Conservation (phyloP, 2,113 vertebrate species). For the Microtus montanus region DNA sequence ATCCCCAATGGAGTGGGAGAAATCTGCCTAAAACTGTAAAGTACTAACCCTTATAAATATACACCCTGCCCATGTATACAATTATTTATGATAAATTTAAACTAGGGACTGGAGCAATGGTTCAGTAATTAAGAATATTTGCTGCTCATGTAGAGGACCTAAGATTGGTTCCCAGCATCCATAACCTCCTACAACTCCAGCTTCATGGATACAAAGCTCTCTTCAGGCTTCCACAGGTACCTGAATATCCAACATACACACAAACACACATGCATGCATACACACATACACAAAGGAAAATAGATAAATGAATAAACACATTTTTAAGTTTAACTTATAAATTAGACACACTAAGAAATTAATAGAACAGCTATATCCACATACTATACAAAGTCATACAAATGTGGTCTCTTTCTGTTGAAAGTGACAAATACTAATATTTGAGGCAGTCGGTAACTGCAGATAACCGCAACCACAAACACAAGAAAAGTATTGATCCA, state of each 20-base stretch:
- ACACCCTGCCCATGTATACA: background rate
- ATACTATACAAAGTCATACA: background rate
- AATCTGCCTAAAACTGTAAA: background rate
- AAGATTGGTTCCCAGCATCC: background rate
- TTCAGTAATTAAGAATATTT: background rate
- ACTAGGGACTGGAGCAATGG: background rate
- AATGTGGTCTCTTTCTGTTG: background rate
- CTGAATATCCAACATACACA: background rate
- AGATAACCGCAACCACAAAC: background rate
- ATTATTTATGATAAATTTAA: background rate
- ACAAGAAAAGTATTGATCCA: constrained; percentile 7
- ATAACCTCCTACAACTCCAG: background rate
- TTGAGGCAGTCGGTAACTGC: background rate
- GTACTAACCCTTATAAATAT: background rate
- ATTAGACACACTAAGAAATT: background rate
- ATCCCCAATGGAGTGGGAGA: too few species aligned
- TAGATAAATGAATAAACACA: background rate
- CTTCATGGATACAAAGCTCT: background rate
- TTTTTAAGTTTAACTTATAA: constrained; percentile 29
- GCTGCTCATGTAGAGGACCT: background rate
- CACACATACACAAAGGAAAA: background rate
- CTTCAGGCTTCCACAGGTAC: background rate
- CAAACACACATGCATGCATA: background rate
- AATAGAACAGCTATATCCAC: background rate
- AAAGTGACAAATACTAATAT: background rate